Evolutionary conservation across 2,888 invertebrate species (phyloP).

Genomic region (Callyntrura guangdongensis): DNA sequence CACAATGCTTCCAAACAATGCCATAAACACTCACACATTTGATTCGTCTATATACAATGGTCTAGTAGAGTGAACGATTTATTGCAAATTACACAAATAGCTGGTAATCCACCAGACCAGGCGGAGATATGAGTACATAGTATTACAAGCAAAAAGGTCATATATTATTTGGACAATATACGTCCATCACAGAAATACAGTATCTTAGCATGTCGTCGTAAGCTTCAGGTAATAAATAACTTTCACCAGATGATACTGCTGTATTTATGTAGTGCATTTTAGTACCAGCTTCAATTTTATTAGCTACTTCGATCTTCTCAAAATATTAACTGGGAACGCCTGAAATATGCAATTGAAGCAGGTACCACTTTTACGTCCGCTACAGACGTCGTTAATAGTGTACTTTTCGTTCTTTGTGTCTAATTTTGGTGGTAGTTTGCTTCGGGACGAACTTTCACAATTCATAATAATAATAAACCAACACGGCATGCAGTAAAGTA

Average conservation of each 20-base stretch:
- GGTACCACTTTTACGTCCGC: slow-evolving; percentile 12
- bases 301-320: not conserved
- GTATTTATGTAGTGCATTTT: too few relatives aligned
- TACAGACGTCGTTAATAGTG: slow-evolving; percentile 14
- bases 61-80: slow-evolving; percentile 23
- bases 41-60: slow-evolving; percentile 31
- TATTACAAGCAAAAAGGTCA: not conserved
- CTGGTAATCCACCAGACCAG: slow-evolving; percentile 1
- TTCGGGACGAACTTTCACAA: not conserved
- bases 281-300: slow-evolving; percentile 8
- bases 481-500: too few relatives aligned
- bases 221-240: not conserved
- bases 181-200: not conserved
- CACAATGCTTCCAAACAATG: slow-evolving; percentile 32
- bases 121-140: not conserved
- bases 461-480: not conserved
- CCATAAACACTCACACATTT: slow-evolving; percentile 18
- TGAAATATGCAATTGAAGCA: slow-evolving; percentile 18
- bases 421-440: too few relatives aligned
- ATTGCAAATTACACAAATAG: slow-evolving; percentile 22
- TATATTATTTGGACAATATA: not conserved
- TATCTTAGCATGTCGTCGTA: not conserved
- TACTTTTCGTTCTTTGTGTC: too few relatives aligned
- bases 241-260: slow-evolving; percentile 16
- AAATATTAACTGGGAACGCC: too few relatives aligned